Base-by-base conservation (phyloP, 1,140 invertebrate genomes). In the Xylocopa sonorina region DNA sequence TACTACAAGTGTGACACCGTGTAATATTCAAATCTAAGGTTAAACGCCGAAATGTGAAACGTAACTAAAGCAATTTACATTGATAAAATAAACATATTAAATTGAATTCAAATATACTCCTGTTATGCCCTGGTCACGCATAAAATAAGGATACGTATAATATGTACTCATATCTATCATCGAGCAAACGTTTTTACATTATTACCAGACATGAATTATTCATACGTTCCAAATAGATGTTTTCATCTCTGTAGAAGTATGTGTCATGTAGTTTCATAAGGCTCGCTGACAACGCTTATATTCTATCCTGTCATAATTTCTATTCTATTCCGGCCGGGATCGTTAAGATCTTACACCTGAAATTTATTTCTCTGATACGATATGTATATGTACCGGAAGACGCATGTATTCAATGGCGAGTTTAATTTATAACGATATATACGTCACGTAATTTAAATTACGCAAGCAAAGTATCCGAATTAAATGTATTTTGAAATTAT, bases 151-250 rank as follows among this genome's bases (percentile, higher is more conserved):
- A 7, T 12, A 60, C 12, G 32, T 21, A 21, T 62, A 48, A 58
- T 32, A 43, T 62, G 32, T 57, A 46, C 14, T 18, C 21, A 18
- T 29, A n/a, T n/a, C 41, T 43, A 41, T 60, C 43, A 53, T 18
- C 55, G 10, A 16, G 27, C 7, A 10, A n/a, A 34, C 27, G 48
- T 73, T 73, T 73, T 41, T 73, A 38, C 51, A 43, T 62, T 64
- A 64, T 75, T 64, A 64, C 64, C 53, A 53, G 41, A 43, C 48
- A 75, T 75, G 48, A 75, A 75, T 75, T 75, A 75, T 75, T 64
- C 72, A 75, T 75, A 41, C n/a, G n/a, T 27, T 32, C n/a, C 7
- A 14, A 34, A 75, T 43, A 55, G 41, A 48, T 43, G 27, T 66
- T 75, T 46, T 53, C 48, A 27, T 32, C 3, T 38, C n/a, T 32